phyloP scores from a whole-genome alignment of 2,797 vertebrate genomes.

The Melanotaenia trifasciata region DNA sequence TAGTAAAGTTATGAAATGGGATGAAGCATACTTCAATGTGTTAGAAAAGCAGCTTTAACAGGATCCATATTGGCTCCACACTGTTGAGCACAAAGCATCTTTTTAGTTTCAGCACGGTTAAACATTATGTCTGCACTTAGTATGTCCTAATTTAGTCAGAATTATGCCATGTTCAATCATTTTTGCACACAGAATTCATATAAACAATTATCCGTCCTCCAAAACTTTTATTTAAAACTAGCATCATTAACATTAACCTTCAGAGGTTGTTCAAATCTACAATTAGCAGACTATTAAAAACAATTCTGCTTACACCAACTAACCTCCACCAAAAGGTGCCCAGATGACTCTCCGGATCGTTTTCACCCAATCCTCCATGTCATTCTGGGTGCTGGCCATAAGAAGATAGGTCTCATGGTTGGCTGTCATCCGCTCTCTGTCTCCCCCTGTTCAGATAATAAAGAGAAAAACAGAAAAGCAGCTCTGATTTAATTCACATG shows the following conservation, averaged over 20 bases:
- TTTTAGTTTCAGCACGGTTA: neutral
- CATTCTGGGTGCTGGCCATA: constrained; percentile 98
- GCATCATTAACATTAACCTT: neutral
- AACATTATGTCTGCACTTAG: neutral
- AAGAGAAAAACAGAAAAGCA: neutral
- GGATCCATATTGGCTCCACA: too few species aligned
- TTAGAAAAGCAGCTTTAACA: neutral
- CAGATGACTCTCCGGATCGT: constrained; percentile 98
- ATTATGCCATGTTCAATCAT: neutral
- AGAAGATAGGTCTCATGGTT: constrained; percentile 99
- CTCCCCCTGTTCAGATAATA: constrained; percentile 85
- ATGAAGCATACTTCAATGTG: neutral
- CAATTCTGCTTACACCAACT: constrained; percentile 80
- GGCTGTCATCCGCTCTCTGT: constrained; percentile 97
- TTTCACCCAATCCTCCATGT: constrained; percentile 99
- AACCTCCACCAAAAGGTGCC: constrained; percentile 98
- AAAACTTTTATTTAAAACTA: neutral
- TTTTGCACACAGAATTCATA: neutral
- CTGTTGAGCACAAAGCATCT: neutral
- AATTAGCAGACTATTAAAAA: neutral
- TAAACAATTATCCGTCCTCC: neutral
- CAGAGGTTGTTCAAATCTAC: neutral
- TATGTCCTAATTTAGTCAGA: neutral
- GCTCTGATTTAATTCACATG: neutral
- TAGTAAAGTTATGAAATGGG: neutral